A percentile compares a stretch with the other conserved stretches of the same genome.
Evolutionary conservation across 2,888 invertebrate genomes (phyloP).

Genomic region (Drosophila suboccidentalis): DNA sequence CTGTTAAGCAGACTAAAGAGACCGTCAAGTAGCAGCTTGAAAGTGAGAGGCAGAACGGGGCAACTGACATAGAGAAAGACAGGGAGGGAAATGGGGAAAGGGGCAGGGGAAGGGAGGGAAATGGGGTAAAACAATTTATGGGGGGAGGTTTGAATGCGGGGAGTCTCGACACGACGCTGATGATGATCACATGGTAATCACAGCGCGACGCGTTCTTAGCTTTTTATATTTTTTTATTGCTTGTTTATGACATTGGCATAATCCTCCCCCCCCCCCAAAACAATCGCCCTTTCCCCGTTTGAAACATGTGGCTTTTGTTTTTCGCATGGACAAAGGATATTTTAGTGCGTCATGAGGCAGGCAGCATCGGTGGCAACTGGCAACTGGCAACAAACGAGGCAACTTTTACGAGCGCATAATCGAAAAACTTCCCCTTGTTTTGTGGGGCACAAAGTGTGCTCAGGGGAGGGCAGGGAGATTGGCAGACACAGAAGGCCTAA

Average conservation of each 20-base stretch:
- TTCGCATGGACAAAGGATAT: slow-evolving; percentile 67
- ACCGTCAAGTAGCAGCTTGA: slow-evolving; percentile 33
- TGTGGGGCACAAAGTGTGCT: slow-evolving; percentile 1
- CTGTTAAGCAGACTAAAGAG: background rate
- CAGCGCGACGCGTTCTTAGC: slow-evolving; percentile 50
- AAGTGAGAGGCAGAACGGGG: background rate
- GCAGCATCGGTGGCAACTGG: slow-evolving; percentile 27
- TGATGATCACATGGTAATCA: slow-evolving; percentile 74
- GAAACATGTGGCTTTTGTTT: slow-evolving; percentile 65
- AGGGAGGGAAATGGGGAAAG: too few species aligned
- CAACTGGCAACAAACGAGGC: slow-evolving; percentile 60
- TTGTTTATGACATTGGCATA: slow-evolving; percentile 76
- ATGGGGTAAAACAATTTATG: too few species aligned
- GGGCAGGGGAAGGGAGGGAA: too few species aligned
- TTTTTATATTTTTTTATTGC: slow-evolving; percentile 78
- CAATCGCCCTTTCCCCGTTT: background rate
- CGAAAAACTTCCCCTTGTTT: slow-evolving; percentile 68
- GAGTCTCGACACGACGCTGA: slow-evolving; percentile 19
- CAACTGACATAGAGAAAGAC: background rate
- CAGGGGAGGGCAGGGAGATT: background rate
- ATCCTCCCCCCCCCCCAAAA: background rate
- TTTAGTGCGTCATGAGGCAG: slow-evolving; percentile 32
- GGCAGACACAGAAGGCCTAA: slow-evolving; percentile 48
- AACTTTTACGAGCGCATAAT: slow-evolving; percentile 78
- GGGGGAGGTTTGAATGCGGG: background rate